These are phyloP conservation scores for Macrochelys suwanniensis DNA, from an alignment of 2,797 vertebrate species.

Conservation along the genomic window DNA sequence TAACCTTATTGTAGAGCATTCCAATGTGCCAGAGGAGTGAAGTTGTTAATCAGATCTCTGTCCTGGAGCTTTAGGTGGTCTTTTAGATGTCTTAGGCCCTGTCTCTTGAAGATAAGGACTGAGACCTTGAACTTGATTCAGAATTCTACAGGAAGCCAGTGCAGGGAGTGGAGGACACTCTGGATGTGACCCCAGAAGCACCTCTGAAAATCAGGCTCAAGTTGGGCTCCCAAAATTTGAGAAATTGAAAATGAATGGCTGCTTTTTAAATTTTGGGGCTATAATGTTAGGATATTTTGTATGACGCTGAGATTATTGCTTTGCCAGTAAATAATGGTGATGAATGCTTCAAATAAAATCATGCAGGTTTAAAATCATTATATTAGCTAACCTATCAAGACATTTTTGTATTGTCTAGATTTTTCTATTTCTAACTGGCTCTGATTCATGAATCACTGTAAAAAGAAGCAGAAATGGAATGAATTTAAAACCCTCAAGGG, in stretches of 20 bases:
- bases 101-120: neutral
- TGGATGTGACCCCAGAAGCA: neutral
- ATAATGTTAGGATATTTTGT: neutral
- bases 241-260: neutral
- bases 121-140: neutral
- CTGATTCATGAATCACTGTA: constrained; percentile 12
- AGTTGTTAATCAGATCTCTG: neutral
- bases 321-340: neutral
- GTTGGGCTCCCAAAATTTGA: neutral
- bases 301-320: neutral
- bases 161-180: neutral
- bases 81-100: neutral
- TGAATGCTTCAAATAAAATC: neutral
- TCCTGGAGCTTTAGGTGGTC: neutral
- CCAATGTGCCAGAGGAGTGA: neutral
- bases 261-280: neutral
- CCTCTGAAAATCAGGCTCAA: neutral
- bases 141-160: neutral
- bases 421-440: neutral
- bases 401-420: neutral
- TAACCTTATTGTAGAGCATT: neutral
- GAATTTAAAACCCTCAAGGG: neutral
- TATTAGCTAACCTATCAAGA: neutral
- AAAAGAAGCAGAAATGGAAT: neutral
- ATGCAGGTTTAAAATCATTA: neutral